Base-by-base conservation (phyloP, 2,797 vertebrate genomes). In the Stomatorhinus walkeri region DNA sequence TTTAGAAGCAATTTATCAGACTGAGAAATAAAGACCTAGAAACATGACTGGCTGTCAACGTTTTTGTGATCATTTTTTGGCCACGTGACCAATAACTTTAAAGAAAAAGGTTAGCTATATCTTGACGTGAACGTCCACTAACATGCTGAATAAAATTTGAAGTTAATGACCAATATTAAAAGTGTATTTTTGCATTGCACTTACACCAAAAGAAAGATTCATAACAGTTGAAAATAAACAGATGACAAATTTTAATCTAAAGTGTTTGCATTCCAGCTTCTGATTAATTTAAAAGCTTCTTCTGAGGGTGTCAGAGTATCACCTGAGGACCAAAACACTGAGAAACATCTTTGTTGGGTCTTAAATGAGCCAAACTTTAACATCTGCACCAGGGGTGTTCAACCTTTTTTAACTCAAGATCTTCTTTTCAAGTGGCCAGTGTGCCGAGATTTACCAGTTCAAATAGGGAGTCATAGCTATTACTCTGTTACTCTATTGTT, bases 1-100 rank as follows among this genome's bases (percentile, higher is more conserved):
- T 91, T 1, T 61, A 88, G 86, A 81, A 36, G 87, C 81, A 28
- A 81, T 90, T 88, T 90, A 52, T 88, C 91, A 85, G 28, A 85
- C 83, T 89, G 61, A 61, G 88, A 43, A 64, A 76, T 1, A 48
- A 40, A 81, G 40, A 59, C 32, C 43, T 32, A 76, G 32, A 16
- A 43, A 79, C 72, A 79, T 79, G 10, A 14, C 59, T 61, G 46
- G 81, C n/a, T 40, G n/a, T 79, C 36, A 79, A n/a, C 36, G 19
- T 36, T 76, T 32, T 76, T 40, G 32, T 16, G 16, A 19, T 76
- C 1, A 8, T 79, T 79, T 43, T 79, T 43, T 40, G 32, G 28
- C 12, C 68, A 40, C 0, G 40, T 36, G 40, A 40, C 68, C 68
- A 40, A 19, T 19, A 40, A 14, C 12, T 40, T 40, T 64, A 28